Percentiles rank a stretch among this genome's conserved stretches.
phyloP scores from a whole-genome alignment of 2,797 vertebrate genomes.

The Danionella dracula region DNA sequence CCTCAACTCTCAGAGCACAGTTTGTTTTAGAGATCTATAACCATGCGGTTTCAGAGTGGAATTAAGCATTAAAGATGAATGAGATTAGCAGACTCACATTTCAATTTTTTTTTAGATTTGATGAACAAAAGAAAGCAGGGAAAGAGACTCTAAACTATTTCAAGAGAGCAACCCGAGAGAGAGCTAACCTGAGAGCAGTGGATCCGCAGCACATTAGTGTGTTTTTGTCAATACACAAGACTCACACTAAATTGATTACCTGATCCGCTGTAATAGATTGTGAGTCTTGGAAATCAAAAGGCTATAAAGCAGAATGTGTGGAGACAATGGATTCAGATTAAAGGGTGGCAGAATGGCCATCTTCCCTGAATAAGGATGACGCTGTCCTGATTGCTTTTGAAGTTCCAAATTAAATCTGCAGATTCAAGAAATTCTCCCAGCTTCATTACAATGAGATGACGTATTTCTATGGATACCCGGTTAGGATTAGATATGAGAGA shows the following conservation, averaged over 20 bases:
- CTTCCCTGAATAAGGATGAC: conserved; percentile 39
- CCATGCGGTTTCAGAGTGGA: conserved; percentile 1
- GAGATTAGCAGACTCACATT: conserved; percentile 14
- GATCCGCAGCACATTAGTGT: conserved; percentile 23
- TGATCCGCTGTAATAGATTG: conserved; percentile 46
- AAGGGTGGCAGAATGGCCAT: conserved; percentile 38
- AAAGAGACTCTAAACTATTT: not conserved
- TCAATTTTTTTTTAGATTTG: not conserved
- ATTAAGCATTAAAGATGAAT: conserved; percentile 15
- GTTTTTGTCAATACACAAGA: conserved; percentile 35
- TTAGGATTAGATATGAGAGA: conserved; percentile 48
- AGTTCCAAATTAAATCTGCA: conserved; percentile 40
- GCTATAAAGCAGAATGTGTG: conserved; percentile 11
- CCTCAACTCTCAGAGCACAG: conserved; percentile 18
- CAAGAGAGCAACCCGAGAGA: not conserved
- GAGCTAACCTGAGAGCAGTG: conserved; percentile 25
- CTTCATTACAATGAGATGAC: conserved; percentile 44
- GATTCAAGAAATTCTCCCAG: conserved; percentile 42
- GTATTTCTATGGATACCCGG: conserved; percentile 30
- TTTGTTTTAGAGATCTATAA: conserved; percentile 19
- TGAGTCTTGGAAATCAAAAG: conserved; percentile 35
- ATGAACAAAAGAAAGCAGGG: conserved; percentile 1
- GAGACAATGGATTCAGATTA: conserved; percentile 30
- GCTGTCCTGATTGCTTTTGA: conserved; percentile 38
- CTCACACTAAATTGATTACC: conserved; percentile 49